phyloP scores from a whole-genome alignment of 2,113 vertebrate genomes.

The Silurus asotus region DNA sequence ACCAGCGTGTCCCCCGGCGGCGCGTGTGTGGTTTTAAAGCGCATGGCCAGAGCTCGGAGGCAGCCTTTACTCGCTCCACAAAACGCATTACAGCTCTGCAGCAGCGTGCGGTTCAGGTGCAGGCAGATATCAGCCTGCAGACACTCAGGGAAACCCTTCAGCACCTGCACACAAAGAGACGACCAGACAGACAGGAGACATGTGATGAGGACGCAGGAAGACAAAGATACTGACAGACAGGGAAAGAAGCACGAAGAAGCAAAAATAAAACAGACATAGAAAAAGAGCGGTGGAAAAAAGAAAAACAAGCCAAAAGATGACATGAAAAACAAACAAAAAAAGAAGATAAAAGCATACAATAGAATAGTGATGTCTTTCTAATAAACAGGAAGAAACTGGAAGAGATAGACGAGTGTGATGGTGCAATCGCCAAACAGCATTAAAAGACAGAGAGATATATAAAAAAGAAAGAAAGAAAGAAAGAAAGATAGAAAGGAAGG shows the following conservation, averaged over 20 bases:
- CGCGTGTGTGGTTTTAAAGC: constrained; percentile 93
- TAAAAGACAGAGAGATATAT: too few relatives aligned
- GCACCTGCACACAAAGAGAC: constrained; percentile 73
- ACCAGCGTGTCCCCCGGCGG: constrained; percentile 94
- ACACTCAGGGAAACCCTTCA: constrained; percentile 98
- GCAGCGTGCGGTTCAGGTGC: constrained; percentile 89
- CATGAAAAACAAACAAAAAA: not conserved
- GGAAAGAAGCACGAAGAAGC: too few relatives aligned
- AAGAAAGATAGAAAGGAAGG: not conserved
- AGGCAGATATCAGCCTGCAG: constrained; percentile 98
- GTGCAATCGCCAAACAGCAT: fast-evolving
- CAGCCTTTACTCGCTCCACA: constrained; percentile 92
- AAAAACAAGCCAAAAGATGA: not conserved
- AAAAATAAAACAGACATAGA: too few relatives aligned
- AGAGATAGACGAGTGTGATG: not conserved
- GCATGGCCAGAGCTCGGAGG: constrained; percentile 89
- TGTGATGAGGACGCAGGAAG: not conserved
- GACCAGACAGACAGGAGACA: not conserved
- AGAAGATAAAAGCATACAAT: not conserved
- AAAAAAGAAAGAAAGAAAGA: not conserved
- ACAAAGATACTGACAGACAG: not conserved
- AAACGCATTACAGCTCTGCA: constrained; percentile 94
- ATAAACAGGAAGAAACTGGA: not conserved
- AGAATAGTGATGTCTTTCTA: not conserved
- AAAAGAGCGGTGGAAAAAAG: too few relatives aligned